Conservation (phyloP, 2,113 vertebrate species). For the Eleginops maclovinus region DNA sequence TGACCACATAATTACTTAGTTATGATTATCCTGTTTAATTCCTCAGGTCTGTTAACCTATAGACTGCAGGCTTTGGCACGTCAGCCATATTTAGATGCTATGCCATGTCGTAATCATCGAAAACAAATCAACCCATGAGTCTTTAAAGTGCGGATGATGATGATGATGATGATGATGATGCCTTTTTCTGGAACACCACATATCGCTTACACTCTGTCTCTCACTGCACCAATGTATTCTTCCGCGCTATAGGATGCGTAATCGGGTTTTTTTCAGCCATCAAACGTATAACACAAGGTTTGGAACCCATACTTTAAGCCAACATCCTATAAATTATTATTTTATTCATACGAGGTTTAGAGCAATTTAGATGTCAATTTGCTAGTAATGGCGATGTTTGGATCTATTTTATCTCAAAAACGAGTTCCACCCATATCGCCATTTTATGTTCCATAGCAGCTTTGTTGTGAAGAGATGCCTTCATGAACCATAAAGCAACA, state of each 20-base stretch:
- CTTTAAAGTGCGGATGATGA: background rate
- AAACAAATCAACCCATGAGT: background rate
- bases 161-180: background rate
- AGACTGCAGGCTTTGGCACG: background rate
- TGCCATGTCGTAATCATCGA: background rate
- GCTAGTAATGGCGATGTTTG: background rate
- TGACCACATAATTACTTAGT: background rate
- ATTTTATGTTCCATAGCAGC: conserved; percentile 75
- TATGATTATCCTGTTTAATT: background rate
- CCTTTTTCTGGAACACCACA: background rate
- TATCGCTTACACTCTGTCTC: conserved; percentile 23
- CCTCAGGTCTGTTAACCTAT: background rate
- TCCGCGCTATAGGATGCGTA: conserved; percentile 47
- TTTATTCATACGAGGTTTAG: background rate
- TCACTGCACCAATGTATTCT: conserved; percentile 64
- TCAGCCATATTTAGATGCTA: background rate
- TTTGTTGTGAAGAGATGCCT: conserved; percentile 62
- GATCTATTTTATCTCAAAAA: conserved; percentile 80
- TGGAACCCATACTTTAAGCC: rapidly evolving
- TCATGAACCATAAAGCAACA: background rate
- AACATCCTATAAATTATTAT: background rate
- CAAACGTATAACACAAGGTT: background rate
- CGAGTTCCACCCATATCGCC: conserved; percentile 81
- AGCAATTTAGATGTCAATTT: background rate
- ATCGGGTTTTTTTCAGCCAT: background rate